Conservation (phyloP, 2,888 invertebrate genomes). For the Dioctria rufipes region DNA sequence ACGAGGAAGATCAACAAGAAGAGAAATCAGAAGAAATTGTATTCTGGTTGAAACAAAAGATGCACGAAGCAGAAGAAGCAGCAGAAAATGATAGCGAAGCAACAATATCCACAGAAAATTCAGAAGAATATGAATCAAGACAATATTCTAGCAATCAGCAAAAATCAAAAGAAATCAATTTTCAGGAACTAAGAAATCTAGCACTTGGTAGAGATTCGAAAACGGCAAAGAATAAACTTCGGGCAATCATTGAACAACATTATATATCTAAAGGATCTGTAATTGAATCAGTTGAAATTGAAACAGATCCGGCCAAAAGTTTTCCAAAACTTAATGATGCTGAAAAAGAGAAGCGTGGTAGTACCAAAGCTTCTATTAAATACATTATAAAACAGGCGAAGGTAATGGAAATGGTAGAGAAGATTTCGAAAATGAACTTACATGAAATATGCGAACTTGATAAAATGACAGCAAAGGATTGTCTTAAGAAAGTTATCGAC, state of each 20-base stretch:
- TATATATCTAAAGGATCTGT: conserved; percentile 67
- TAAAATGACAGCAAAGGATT: conserved; percentile 72
- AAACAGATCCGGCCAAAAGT: conserved; percentile 31
- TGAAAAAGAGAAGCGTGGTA: conserved; percentile 58
- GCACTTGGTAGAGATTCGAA: conserved; percentile 66
- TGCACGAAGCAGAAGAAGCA: background rate
- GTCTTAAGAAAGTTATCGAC: conserved; percentile 72
- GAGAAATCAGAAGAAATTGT: background rate
- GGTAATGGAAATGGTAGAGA: conserved; percentile 72
- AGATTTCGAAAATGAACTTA: conserved; percentile 71
- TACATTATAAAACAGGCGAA: conserved; percentile 70
- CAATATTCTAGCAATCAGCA: background rate
- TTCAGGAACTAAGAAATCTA: conserved; percentile 66
- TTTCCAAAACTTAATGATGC: conserved; percentile 20
- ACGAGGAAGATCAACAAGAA: too few species aligned
- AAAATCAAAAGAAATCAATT: conserved; percentile 67
- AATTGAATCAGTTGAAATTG: conserved; percentile 63
- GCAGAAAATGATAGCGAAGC: conserved; percentile 45
- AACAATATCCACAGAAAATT: conserved; percentile 50
- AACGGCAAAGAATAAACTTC: conserved; percentile 67
- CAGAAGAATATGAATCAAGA: conserved; percentile 38
- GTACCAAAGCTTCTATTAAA: conserved; percentile 65
- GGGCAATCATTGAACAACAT: conserved; percentile 67
- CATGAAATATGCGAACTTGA: conserved; percentile 72
- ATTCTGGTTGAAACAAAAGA: too few species aligned